Conservation (phyloP, 2,797 vertebrate genomes). For the Cossypha polioptera region DNA sequence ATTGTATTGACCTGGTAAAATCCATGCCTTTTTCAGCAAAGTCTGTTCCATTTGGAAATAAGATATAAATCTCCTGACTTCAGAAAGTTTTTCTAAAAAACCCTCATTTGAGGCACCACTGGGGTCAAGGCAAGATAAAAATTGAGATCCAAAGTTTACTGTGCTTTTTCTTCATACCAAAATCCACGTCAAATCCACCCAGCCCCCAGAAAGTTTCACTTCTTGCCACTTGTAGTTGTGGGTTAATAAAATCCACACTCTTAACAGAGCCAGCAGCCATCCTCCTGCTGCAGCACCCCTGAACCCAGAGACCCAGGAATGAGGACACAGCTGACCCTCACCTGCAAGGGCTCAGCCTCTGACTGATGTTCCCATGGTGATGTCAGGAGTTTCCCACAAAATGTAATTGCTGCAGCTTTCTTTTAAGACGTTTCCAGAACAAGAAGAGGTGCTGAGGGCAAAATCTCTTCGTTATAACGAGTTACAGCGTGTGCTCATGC, state of each 20-base stretch:
- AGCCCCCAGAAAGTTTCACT: not conserved
- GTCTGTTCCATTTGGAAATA: constrained; percentile 24
- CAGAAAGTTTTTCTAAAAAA: not conserved
- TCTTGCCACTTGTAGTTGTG: not conserved
- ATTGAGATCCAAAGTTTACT: not conserved
- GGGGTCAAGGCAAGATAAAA: not conserved
- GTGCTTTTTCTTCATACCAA: not conserved
- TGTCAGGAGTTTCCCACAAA: not conserved
- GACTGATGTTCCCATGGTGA: not conserved
- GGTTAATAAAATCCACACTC: not conserved
- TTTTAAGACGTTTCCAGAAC: not conserved
- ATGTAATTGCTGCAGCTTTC: not conserved
- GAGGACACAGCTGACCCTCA: not conserved
- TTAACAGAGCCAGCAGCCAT: not conserved
- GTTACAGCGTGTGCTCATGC: not conserved
- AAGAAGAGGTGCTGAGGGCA: not conserved
- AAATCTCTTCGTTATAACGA: not conserved
- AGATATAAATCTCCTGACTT: not conserved
- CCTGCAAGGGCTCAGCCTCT: not conserved
- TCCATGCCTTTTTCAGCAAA: not conserved
- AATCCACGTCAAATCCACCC: not conserved
- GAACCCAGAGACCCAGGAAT: not conserved
- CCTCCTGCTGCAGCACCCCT: not conserved
- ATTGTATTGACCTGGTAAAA: constrained; percentile 44
- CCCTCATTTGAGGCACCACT: not conserved